Evolutionary conservation across 2,888 invertebrate species (phyloP), one percentile per base, ranked within the genome.

Genomic region (Adineta ricciae): DNA sequence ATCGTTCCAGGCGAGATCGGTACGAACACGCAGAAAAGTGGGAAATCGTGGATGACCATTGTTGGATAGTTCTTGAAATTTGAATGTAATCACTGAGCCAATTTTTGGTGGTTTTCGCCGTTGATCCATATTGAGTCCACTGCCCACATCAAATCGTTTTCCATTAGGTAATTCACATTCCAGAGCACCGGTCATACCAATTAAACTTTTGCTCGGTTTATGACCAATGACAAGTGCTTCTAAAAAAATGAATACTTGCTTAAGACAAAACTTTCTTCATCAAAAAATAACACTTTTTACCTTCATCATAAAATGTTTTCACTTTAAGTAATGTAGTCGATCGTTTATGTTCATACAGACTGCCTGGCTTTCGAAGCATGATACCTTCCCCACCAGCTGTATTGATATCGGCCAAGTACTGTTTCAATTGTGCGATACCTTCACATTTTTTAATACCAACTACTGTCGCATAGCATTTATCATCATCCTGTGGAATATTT

Each of bases 301-400:
- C 89, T 27, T 89, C 89, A 87, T 89, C 89, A 86, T 89, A 88
- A 87, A 89, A 89, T 52, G 88, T 89, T 87, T 89, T 89, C 36
- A 89, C 88, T 86, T 89, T 89, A n/a, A 89, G 88, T 78, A 89
- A 86, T 27, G 89, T 88, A 50, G 88, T 86, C 7, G 89, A 89
- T 64, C 89, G 85, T n/a, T 86, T 87, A 41, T 88, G 87, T 84
- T 89, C 89, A 83, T 89, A 89, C 56, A 87, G 86, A 7, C 89
- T 89, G 21, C 88, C 87, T 19, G 89, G 89, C 86, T 89, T 84
- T 32, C 89, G 84, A 64, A 89, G 88, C 89, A 89, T 89, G 11
- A 89, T 87, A 0, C 89, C 89, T 84, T 89, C 89, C 11, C 89
- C 89, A 41, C 89, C 89, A 32, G 88, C 86, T 46, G 86, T 88